Evolutionary conservation across 2,888 invertebrate species (phyloP).

Genomic region (Entomobrya multifasciata): DNA sequence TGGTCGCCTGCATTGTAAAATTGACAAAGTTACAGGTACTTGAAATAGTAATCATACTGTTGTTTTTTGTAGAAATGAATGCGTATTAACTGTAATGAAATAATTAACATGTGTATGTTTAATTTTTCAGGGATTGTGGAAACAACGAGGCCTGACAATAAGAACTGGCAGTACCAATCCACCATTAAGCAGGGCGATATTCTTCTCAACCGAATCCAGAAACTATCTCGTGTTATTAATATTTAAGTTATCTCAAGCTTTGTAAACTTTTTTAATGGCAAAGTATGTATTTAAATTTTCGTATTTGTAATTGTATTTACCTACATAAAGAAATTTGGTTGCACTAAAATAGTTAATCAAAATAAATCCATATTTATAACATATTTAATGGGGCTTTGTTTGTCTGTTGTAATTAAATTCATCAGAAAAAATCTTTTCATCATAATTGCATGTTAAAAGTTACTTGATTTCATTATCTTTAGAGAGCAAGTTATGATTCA

Average conservation of each 20-base stretch:
- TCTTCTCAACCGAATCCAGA: conserved; percentile 98
- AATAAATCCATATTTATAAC: no score
- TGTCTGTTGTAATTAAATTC: no score
- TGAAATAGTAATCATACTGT: not conserved
- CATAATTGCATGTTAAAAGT: no score
- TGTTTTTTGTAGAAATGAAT: not conserved
- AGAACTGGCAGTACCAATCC: conserved; percentile 96
- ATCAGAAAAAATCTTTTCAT: no score
- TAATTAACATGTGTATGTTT: conserved; percentile 75
- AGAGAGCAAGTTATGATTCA: no score
- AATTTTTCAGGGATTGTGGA: conserved; percentile 89
- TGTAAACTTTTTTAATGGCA: not conserved
- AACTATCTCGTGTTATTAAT: conserved; percentile 99
- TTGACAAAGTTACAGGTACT: conserved; percentile 95
- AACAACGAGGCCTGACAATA: conserved; percentile 94
- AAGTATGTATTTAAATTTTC: not conserved
- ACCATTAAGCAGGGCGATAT: conserved; percentile 99
- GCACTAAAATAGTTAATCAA: no score
- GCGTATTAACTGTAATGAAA: not conserved
- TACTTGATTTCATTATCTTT: no score
- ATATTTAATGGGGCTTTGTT: no score
- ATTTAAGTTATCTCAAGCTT: conserved; percentile 86
- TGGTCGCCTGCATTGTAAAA: conserved; percentile 98
- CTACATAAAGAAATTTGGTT: not conserved
- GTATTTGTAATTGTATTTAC: conserved; percentile 4